These are phyloP conservation scores for Cryptocephalus moraei DNA, from an alignment of 2,888 invertebrate species.

Conservation along the genomic window DNA sequence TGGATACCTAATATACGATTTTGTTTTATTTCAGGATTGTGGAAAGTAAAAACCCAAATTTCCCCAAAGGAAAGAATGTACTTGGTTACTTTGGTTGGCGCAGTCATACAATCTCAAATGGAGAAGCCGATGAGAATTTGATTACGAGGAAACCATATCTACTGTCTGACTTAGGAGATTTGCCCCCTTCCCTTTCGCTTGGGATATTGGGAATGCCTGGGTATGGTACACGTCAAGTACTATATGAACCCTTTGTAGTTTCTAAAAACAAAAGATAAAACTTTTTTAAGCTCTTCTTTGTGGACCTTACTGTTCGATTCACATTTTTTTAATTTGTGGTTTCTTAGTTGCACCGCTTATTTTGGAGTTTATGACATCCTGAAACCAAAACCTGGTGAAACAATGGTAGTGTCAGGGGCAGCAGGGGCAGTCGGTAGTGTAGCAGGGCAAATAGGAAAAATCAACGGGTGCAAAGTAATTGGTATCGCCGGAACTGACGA, in stretches of 20 bases:
- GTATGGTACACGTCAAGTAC: no score
- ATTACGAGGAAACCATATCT: conserved; percentile 34
- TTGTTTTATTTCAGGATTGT: conserved; percentile 43
- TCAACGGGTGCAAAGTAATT: conserved; percentile 56
- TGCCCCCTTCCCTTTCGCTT: conserved; percentile 45
- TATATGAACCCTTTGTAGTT: no score
- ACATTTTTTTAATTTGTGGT: neutral
- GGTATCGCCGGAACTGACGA: conserved; percentile 60
- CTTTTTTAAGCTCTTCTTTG: no score
- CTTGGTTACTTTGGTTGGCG: conserved; percentile 59
- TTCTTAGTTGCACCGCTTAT: conserved; percentile 55
- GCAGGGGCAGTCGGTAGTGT: conserved; percentile 69
- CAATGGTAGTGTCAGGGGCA: conserved; percentile 60
- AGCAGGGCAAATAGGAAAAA: conserved; percentile 69
- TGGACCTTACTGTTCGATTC: no score
- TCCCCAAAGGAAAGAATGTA: conserved; percentile 53
- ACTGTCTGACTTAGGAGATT: conserved; percentile 47
- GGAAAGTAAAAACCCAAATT: conserved; percentile 53
- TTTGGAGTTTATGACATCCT: conserved; percentile 63
- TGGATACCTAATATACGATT: no score
- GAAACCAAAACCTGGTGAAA: conserved; percentile 58
- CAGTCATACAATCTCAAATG: conserved; percentile 42
- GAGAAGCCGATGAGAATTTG: conserved; percentile 12
- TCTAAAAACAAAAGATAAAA: no score
- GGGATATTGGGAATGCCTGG: conserved; percentile 65